phyloP scores from a whole-genome alignment of 35 echinoderm and acorn worm genomes.

The Apostichopus japonicus region DNA sequence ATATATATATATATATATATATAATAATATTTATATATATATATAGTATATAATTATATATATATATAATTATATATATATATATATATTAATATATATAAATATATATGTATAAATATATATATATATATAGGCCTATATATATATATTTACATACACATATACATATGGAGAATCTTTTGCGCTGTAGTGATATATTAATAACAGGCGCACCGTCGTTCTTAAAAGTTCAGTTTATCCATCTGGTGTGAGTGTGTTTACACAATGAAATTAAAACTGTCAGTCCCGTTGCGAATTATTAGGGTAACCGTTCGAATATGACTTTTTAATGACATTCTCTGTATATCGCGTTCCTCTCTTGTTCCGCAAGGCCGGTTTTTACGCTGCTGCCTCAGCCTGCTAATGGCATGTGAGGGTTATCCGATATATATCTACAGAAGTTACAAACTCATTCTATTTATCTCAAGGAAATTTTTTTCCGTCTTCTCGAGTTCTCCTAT shows the following conservation, averaged over 20 bases:
- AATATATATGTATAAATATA: no score
- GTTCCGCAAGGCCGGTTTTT: slow-evolving; percentile 48
- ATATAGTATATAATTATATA: no score
- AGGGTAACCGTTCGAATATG: slow-evolving; percentile 44
- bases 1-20: no score
- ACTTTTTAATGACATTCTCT: slow-evolving; percentile 44
- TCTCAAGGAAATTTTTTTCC: neutral
- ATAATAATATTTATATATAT: no score
- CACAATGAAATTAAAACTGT: slow-evolving; percentile 61
- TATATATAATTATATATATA: no score
- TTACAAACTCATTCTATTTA: neutral
- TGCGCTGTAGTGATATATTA: no score
- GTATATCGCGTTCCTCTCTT: slow-evolving; percentile 35
- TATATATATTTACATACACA: no score
- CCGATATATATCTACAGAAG: neutral
- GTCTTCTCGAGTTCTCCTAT: neutral
- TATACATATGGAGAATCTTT: no score
- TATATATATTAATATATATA: no score
- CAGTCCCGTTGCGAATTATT: slow-evolving; percentile 45
- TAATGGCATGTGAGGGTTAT: slow-evolving; percentile 37
- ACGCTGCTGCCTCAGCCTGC: slow-evolving; percentile 10
- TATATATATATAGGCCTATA: no score
- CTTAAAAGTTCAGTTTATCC: neutral
- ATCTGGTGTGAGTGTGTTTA: slow-evolving; percentile 25
- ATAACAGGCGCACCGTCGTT: neutral